A percentile compares a stretch with the other conserved stretches of the same genome.
Evolutionary conservation across 1,140 invertebrate genomes (phyloP).

Genomic region (Patella vulgata): DNA sequence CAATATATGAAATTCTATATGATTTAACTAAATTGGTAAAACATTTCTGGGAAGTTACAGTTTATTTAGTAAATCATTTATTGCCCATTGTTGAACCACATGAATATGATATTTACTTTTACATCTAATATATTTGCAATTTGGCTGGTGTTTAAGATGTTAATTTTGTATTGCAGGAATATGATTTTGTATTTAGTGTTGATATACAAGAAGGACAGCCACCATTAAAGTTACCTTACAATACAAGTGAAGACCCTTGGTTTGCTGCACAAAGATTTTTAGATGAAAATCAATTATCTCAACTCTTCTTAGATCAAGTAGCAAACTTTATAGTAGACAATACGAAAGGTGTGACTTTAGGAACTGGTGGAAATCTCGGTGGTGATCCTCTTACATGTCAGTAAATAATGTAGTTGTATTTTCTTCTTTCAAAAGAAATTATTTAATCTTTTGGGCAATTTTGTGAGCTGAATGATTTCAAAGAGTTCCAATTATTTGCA

Average conservation of each 20-base stretch:
- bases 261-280: slow-evolving; percentile 76
- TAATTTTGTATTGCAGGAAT: too few species aligned
- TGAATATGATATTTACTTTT: too few species aligned
- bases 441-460: background rate
- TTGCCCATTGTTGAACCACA: too few species aligned
- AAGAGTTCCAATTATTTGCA: too few species aligned
- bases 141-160: too few species aligned
- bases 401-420: background rate
- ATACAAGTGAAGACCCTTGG: slow-evolving; percentile 77
- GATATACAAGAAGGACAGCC: slow-evolving; percentile 91
- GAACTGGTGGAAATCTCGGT: slow-evolving; percentile 31
- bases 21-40: too few species aligned
- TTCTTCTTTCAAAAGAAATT: too few species aligned
- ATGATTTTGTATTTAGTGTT: slow-evolving; percentile 95
- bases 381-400: slow-evolving; percentile 69
- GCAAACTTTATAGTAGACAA: slow-evolving; percentile 96
- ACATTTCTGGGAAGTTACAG: too few species aligned
- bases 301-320: slow-evolving; percentile 84
- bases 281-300: slow-evolving; percentile 80
- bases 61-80: too few species aligned
- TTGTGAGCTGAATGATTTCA: background rate
- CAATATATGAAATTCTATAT: too few species aligned
- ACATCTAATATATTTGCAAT: too few species aligned
- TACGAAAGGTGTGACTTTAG: slow-evolving; percentile 67
- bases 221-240: slow-evolving; percentile 91